Conservation (phyloP, 2,113 vertebrate genomes). For the Myrmophylax atrothorax region DNA sequence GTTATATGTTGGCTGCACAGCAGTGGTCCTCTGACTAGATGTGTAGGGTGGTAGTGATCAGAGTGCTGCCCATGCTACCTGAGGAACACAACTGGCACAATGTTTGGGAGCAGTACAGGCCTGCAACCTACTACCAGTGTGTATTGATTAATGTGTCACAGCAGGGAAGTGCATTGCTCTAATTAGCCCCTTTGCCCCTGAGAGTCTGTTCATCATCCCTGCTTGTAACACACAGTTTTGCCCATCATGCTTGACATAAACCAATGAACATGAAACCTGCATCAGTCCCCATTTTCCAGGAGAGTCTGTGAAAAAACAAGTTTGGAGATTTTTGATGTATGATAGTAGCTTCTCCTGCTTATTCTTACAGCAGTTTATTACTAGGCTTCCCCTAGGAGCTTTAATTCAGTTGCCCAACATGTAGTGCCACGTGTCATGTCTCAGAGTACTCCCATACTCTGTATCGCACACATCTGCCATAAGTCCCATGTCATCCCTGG, state of each 20-base stretch:
- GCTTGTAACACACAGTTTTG: not conserved
- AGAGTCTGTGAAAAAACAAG: not conserved
- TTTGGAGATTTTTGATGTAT: not conserved
- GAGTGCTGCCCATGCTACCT: not conserved
- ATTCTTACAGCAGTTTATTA: not conserved
- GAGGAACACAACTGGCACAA: not conserved
- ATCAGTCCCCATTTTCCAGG: not conserved
- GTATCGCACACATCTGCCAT: not conserved
- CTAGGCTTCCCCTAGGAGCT: not conserved
- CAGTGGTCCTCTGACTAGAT: not conserved
- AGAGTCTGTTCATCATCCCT: not conserved
- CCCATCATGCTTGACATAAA: not conserved
- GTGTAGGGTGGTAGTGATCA: not conserved
- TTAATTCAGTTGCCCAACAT: not conserved
- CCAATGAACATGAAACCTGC: not conserved
- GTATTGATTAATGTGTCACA: not conserved
- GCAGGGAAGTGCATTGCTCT: not conserved
- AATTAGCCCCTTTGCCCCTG: not conserved
- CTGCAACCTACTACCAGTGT: not conserved
- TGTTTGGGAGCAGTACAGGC: not conserved
- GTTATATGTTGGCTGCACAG: not conserved
- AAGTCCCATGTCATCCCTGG: not conserved
- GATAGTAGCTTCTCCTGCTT: not conserved
- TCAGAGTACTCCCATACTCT: not conserved
- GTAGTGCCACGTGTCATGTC: not conserved